These are phyloP conservation scores for Lepidothrix coronata DNA, from an alignment of 2,113 vertebrate genomes.

Conservation along the genomic window DNA sequence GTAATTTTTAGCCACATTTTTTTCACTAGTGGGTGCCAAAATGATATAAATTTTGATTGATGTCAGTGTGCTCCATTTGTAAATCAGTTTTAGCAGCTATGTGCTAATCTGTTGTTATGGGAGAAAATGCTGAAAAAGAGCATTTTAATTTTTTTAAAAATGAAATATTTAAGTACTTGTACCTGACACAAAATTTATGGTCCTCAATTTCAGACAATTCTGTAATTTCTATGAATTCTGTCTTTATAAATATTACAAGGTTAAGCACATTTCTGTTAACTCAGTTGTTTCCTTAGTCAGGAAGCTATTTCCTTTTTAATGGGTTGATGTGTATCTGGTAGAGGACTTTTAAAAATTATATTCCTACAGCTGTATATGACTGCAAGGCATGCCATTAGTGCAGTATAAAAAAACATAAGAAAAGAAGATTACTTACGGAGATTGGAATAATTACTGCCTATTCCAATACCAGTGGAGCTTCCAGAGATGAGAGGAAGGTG, in stretches of 20 bases:
- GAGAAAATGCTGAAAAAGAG: neutral
- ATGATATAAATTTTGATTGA: neutral
- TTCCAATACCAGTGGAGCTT: slow-evolving; percentile 53
- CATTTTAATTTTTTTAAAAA: neutral
- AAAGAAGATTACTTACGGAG: slow-evolving; percentile 63
- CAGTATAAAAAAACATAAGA: neutral
- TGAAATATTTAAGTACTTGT: neutral
- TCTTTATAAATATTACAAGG: neutral
- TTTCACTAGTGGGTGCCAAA: slow-evolving; percentile 13
- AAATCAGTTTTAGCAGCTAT: neutral
- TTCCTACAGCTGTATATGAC: slow-evolving; percentile 1
- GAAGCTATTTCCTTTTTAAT: neutral
- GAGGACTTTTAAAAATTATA: slow-evolving; percentile 5
- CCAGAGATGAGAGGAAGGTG: slow-evolving; percentile 53
- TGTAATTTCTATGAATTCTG: neutral
- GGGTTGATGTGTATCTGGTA: neutral
- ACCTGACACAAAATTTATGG: neutral
- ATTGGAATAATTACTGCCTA: slow-evolving; percentile 62
- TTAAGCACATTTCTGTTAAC: neutral
- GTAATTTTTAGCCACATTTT: neutral
- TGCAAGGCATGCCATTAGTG: neutral
- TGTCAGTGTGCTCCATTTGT: neutral
- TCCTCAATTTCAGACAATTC: neutral
- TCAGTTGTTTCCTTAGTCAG: neutral
- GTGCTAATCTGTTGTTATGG: neutral